These are phyloP conservation scores for Rutilus rutilus DNA, from an alignment of 2,113 vertebrate species.

Conservation along the genomic window DNA sequence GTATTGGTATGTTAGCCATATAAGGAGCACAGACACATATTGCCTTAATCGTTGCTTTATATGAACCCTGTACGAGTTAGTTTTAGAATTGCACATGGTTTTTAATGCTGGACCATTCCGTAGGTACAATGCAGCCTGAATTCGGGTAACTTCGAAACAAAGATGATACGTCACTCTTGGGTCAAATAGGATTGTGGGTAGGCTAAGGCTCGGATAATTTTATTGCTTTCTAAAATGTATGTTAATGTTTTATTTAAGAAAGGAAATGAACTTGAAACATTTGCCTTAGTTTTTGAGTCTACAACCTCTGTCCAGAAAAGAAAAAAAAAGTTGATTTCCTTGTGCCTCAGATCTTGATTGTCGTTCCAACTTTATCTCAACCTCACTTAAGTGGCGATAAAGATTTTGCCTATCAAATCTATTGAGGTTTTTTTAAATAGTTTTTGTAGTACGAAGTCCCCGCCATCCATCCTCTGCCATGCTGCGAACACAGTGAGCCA, in stretches of 20 bases:
- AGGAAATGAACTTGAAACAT: constrained; percentile 62
- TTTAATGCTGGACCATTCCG: constrained; percentile 46
- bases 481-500: constrained; percentile 9
- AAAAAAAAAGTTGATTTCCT: constrained; percentile 48
- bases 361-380: constrained; percentile 45
- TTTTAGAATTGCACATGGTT: constrained; percentile 46
- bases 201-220: constrained; percentile 34
- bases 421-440: constrained; percentile 34
- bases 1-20: constrained; percentile 60
- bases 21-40: constrained; percentile 60
- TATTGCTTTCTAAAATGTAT: constrained; percentile 38
- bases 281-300: constrained; percentile 59
- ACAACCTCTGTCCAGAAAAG: constrained; percentile 47
- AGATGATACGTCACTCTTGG: constrained; percentile 16
- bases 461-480: constrained; percentile 41
- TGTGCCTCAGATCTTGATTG: constrained; percentile 61
- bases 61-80: constrained; percentile 51
- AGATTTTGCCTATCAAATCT: constrained; percentile 39
- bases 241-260: constrained; percentile 48
- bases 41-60: constrained; percentile 62
- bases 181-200: constrained; percentile 34
- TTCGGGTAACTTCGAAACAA: constrained; percentile 13
- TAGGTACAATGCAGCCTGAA: constrained; percentile 41
- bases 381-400: constrained; percentile 49
- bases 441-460: constrained; percentile 50